Percentiles rank a stretch among this genome's conserved stretches.
Conservation (phyloP, 2,888 invertebrate species). For the Lamellibrachia satsuma region DNA sequence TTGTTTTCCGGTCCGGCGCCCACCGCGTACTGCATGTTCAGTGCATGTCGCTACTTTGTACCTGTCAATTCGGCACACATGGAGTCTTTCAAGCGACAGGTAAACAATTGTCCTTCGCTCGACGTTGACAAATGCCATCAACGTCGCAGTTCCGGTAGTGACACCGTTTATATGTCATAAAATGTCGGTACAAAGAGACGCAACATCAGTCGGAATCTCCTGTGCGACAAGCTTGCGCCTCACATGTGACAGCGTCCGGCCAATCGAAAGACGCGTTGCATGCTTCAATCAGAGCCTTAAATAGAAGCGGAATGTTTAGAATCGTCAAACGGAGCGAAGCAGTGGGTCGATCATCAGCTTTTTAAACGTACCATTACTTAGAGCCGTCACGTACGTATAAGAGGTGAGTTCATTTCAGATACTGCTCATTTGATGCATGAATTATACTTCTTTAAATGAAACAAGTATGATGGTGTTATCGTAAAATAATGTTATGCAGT, state of each 20-base stretch:
- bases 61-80: background rate
- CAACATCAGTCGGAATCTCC: background rate
- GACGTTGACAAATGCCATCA: constrained; percentile 1
- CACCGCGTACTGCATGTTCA: background rate
- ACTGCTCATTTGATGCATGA: too few species aligned
- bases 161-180: background rate
- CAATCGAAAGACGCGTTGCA: background rate
- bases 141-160: background rate
- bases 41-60: background rate
- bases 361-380: background rate
- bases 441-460: too few species aligned
- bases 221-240: background rate
- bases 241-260: background rate
- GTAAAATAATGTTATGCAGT: too few species aligned
- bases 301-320: background rate
- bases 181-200: background rate
- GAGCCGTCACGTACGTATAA: background rate
- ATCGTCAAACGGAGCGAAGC: background rate
- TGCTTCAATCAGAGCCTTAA: background rate
- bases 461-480: too few species aligned
- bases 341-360: background rate
- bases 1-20: background rate
- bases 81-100: background rate
- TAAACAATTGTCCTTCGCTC: background rate
- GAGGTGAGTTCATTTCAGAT: background rate